Conservation (phyloP, 2,113 vertebrate species). For the Cynocephalus volans region DNA sequence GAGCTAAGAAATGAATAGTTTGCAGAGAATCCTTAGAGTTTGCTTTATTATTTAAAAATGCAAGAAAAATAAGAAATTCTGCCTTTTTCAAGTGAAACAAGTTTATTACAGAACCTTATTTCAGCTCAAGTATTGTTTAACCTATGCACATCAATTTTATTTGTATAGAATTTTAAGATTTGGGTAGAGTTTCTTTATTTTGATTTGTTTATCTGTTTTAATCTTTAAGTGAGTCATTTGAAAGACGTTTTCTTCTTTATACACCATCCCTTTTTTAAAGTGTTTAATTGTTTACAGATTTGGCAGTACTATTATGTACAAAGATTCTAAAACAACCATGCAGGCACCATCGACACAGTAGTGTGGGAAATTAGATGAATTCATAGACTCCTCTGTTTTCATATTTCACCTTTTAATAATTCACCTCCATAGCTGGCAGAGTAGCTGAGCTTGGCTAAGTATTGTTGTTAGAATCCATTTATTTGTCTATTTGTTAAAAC, state of each 20-base stretch:
- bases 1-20: constrained; percentile 79
- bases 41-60: constrained; percentile 66
- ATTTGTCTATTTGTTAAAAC: constrained; percentile 40
- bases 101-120: constrained; percentile 36
- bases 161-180: constrained; percentile 56
- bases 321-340: neutral
- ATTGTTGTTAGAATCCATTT: constrained; percentile 62
- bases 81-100: constrained; percentile 43
- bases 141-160: neutral
- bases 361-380: neutral
- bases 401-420: constrained; percentile 28
- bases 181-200: neutral
- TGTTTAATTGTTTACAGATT: constrained; percentile 49
- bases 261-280: neutral
- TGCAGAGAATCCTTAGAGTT: constrained; percentile 33
- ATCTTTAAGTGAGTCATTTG: constrained; percentile 26
- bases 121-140: neutral
- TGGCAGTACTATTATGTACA: neutral
- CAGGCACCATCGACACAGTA: neutral
- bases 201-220: constrained; percentile 24
- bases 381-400: constrained; percentile 41
- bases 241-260: constrained; percentile 41
- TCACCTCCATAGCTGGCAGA: neutral
- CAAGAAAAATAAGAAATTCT: constrained; percentile 43
- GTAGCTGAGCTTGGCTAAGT: constrained; percentile 23